Percentiles rank a stretch among this genome's conserved stretches.
phyloP scores from a whole-genome alignment of 2,113 vertebrate genomes.

The Mastomys natalensis region DNA sequence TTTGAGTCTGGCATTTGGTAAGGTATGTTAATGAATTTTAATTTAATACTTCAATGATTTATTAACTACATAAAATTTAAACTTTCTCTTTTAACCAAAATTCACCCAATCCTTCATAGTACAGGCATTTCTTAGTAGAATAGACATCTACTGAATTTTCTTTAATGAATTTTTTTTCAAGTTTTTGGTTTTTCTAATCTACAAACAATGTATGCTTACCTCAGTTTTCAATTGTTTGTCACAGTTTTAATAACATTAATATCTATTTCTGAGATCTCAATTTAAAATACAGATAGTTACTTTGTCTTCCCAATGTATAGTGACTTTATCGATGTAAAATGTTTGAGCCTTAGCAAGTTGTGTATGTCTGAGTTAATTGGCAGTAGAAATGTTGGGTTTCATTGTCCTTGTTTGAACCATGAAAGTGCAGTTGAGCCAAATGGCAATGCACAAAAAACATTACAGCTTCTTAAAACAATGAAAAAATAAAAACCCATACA shows the following conservation, averaged over 20 bases:
- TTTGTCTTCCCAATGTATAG: not conserved
- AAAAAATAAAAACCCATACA: slow-evolving; percentile 80
- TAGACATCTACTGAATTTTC: not conserved
- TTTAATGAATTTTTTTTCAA: slow-evolving; percentile 36
- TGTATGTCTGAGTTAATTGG: slow-evolving; percentile 49
- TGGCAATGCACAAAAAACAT: slow-evolving; percentile 72
- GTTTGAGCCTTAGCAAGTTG: slow-evolving; percentile 23
- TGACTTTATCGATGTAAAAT: not conserved
- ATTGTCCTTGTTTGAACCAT: slow-evolving; percentile 74
- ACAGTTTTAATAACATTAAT: slow-evolving; percentile 35
- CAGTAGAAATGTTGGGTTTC: slow-evolving; percentile 51
- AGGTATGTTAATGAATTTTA: slow-evolving; percentile 27
- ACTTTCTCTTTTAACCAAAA: slow-evolving; percentile 24
- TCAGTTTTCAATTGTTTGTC: not conserved
- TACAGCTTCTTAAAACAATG: slow-evolving; percentile 72
- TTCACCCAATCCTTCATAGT: not conserved
- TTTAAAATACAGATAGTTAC: slow-evolving; percentile 48
- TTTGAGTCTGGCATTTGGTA: slow-evolving; percentile 32
- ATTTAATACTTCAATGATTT: not conserved
- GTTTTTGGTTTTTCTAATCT: slow-evolving; percentile 31
- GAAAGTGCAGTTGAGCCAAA: slow-evolving; percentile 75
- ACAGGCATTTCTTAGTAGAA: slow-evolving; percentile 15
- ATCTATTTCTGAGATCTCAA: slow-evolving; percentile 6
- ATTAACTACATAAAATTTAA: slow-evolving; percentile 33
- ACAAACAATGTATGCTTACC: not conserved